Conservation (phyloP, 2,113 vertebrate species). For the Prolemur simus region DNA sequence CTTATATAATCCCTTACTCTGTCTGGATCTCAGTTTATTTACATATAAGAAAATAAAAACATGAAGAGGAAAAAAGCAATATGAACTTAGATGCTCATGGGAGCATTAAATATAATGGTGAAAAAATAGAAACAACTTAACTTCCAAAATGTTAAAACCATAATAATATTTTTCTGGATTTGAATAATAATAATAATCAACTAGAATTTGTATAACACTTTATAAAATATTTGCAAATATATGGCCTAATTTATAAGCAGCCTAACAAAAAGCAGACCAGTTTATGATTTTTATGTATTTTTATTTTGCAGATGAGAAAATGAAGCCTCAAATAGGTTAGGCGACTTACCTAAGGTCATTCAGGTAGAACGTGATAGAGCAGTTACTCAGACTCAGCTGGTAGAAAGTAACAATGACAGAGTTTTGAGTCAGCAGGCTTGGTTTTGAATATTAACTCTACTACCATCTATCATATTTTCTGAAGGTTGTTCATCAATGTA, state of each 20-base stretch:
- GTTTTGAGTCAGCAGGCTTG: not conserved
- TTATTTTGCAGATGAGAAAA: not conserved
- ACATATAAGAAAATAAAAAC: not conserved
- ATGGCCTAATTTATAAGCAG: not conserved
- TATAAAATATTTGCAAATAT: not conserved
- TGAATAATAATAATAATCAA: constrained; percentile 13
- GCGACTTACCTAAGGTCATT: not conserved
- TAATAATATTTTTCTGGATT: not conserved
- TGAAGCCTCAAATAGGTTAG: not conserved
- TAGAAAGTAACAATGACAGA: accelerated
- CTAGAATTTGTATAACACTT: not conserved
- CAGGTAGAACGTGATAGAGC: accelerated
- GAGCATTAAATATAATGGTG: not conserved
- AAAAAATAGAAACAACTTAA: not conserved
- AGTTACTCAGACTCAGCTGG: not conserved
- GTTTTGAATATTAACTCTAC: not conserved
- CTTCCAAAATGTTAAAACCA: not conserved
- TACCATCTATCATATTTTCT: not conserved
- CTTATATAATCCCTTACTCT: not conserved
- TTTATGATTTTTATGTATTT: not conserved
- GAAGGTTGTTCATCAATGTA: not conserved
- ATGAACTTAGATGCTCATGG: not conserved
- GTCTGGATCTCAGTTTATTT: not conserved
- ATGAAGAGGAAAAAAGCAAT: not conserved
- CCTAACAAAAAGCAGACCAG: not conserved